phyloP scores from a whole-genome alignment of 2,797 vertebrate species.

The Allobates femoralis region DNA sequence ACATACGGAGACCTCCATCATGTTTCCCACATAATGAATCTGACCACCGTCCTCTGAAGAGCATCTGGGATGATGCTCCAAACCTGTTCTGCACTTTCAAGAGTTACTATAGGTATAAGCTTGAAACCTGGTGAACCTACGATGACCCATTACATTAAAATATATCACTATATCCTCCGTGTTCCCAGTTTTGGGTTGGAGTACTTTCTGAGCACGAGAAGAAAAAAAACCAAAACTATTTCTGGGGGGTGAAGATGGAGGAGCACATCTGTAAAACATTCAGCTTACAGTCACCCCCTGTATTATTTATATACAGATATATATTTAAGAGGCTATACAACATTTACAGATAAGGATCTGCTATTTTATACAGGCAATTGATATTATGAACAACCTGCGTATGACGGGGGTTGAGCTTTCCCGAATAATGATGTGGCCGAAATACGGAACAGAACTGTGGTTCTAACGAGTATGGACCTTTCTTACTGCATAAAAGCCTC shows the following conservation, averaged over 20 bases:
- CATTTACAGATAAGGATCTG: conserved; percentile 66
- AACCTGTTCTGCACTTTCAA: background rate
- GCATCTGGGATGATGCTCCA: background rate
- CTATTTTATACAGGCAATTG: conserved; percentile 66
- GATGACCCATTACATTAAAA: background rate
- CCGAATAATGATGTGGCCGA: background rate
- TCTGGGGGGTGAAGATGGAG: background rate
- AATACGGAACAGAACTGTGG: background rate
- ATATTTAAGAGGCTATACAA: conserved; percentile 70
- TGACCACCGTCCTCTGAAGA: background rate
- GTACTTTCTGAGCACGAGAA: conserved; percentile 9
- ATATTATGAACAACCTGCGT: conserved; percentile 60
- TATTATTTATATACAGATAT: conserved; percentile 72
- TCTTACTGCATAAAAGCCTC: background rate
- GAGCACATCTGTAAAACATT: conserved; percentile 38
- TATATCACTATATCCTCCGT: background rate
- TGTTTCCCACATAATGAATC: background rate
- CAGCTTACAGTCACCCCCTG: conserved; percentile 36
- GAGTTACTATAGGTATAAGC: background rate
- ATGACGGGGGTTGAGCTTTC: conserved; percentile 49
- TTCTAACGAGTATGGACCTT: background rate
- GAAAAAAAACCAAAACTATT: background rate
- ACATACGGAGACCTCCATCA: too few relatives aligned
- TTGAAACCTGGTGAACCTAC: background rate
- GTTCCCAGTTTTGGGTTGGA: background rate